Evolutionary conservation across 2,888 invertebrate species (phyloP), one percentile per base, ranked within the genome.

Genomic region (Litoditis marina): DNA sequence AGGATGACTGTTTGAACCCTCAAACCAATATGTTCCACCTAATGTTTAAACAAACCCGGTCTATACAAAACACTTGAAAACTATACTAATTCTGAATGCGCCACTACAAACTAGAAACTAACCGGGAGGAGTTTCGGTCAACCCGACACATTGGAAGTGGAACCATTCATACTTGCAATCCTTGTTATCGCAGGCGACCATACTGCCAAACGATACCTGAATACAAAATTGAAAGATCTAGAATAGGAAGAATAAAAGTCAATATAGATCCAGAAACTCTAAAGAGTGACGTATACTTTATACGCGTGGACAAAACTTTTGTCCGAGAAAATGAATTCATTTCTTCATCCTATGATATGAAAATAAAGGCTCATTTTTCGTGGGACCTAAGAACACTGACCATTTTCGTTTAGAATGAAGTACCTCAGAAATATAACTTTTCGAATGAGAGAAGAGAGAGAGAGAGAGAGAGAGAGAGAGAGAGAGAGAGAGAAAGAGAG

Each of bases 101-200:
- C n/a, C n/a, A n/a, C n/a, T n/a, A n/a, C n/a, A n/a, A n/a, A n/a
- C n/a, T n/a, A n/a, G 11, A 3, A 36, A 36, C 32, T 59, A 52
- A 31, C 66, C 73, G 5, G 19, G 16, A 0, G 78, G 78, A 16
- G 69, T 62, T 5, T 61, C 39, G 4, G 60, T 65, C 47, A 79
- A 51, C 13, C 75, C 76, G 27, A 78, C 68, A 56, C 69, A 73
- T 25, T 62, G 55, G 78, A 86, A 86, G 69, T 86, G 86, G 75
- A 86, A 86, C 86, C 86, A 87, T 76, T 86, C 86, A 61, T 85
- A 84, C 2, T 84, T 84, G 75, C 86, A 87, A 80, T 84, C 55
- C 54, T 89, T 89, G 85, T 94, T 94, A 85, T 94, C 94, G 87
- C 94, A 94, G 70, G 91, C 92, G 82, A 94, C 92, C 94, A 94